Conservation (phyloP, 2,797 vertebrate genomes). For the Cynodonichthys magdalenae region DNA sequence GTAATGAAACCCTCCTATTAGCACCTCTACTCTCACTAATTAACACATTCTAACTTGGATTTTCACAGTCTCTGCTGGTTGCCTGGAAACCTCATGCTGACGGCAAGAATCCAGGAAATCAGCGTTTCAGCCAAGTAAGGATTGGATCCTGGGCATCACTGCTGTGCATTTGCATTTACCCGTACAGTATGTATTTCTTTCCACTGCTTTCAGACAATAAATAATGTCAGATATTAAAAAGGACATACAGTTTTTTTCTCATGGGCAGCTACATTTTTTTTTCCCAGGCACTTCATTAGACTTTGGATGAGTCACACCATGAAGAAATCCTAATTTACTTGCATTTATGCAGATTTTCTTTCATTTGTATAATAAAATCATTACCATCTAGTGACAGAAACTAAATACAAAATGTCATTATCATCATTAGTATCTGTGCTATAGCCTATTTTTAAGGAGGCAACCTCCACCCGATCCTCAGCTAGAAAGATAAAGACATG, state of each 20-base stretch:
- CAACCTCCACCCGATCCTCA: no score
- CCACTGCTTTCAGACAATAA: background rate
- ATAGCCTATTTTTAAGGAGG: no score
- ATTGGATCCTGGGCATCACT: background rate
- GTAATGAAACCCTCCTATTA: constrained; percentile 20
- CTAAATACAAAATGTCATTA: no score
- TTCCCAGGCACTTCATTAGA: background rate
- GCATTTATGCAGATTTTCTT: background rate
- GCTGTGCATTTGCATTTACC: constrained; percentile 1
- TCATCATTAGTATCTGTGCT: no score
- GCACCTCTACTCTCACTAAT: constrained; percentile 12
- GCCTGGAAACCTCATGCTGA: constrained; percentile 26
- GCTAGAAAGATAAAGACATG: no score
- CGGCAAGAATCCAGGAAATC: constrained; percentile 9
- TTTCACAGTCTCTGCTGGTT: constrained; percentile 20
- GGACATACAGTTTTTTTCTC: background rate
- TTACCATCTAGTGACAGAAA: background rate
- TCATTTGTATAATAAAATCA: background rate
- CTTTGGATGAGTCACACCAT: constrained; percentile 1
- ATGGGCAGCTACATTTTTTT: background rate
- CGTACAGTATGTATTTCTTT: background rate
- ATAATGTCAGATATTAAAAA: constrained; percentile 3
- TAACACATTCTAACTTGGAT: constrained; percentile 25
- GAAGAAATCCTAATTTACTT: background rate
- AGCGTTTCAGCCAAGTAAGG: constrained; percentile 1